Evolutionary conservation across 2,113 vertebrate genomes (phyloP).

Genomic region (human): DNA sequence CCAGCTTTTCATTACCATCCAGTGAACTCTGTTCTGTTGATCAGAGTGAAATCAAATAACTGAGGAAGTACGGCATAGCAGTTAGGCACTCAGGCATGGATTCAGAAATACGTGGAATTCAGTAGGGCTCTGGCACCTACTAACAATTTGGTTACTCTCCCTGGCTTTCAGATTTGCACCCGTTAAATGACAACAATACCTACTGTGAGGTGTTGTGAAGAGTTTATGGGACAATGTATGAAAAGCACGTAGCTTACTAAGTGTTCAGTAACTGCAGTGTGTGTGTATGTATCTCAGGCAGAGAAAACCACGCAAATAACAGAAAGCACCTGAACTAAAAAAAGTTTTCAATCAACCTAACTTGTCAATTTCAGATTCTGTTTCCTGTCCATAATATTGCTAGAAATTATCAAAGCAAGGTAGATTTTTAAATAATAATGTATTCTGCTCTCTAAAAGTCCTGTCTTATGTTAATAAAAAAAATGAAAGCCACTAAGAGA

Average conservation of each 20-base stretch:
- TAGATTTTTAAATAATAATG: slow-evolving; percentile 35
- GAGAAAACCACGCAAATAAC: not conserved
- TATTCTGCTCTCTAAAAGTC: slow-evolving; percentile 13
- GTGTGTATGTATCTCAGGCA: not conserved
- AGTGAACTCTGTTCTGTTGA: not conserved
- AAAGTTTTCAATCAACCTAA: not conserved
- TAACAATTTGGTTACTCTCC: not conserved
- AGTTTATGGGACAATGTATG: not conserved
- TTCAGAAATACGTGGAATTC: not conserved
- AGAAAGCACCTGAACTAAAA: not conserved
- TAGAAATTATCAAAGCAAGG: slow-evolving; percentile 18
- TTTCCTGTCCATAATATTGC: not conserved
- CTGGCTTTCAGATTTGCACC: not conserved
- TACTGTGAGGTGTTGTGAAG: not conserved
- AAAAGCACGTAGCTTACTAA: not conserved
- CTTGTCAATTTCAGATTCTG: not conserved
- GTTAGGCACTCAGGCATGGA: not conserved
- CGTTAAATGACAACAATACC: not conserved
- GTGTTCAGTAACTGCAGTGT: not conserved
- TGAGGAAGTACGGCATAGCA: not conserved
- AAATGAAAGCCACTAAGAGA: not conserved
- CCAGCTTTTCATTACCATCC: not conserved
- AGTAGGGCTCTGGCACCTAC: not conserved
- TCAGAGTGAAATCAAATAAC: not conserved
- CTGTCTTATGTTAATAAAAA: slow-evolving; percentile 2